Base-by-base conservation (phyloP, 2,797 vertebrate genomes). In the Aldrovandia affinis region DNA sequence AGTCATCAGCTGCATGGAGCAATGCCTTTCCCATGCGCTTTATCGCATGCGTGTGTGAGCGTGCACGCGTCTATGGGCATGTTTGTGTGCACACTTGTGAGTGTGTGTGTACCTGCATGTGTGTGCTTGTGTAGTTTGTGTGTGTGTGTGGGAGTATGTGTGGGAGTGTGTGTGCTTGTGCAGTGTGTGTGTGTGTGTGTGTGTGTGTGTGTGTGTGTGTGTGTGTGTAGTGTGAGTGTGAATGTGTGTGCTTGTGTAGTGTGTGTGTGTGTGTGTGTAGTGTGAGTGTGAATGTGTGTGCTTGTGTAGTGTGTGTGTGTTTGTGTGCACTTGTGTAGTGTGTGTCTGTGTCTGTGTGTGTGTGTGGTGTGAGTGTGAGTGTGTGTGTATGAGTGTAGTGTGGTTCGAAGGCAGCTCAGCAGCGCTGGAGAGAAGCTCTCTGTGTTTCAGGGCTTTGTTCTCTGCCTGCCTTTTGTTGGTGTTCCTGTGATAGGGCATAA, bases 31-130 rank as follows among this genome's bases (percentile, higher is more conserved):
- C 85, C 87, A 81, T n/a, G n/a, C 83, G 84, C 84, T 70, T 75
- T 93, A 92, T 91, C 95, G 95, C 94, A 95, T 30, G 20, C 47
- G 36, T 14, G 3, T 86, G 12, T 47, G 18, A 18, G 55, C 14
- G 18, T 57, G 55, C 18, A 20, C 18, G 18, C 1, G 18, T 20
- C 3, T 20, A 0, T 25, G 18, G 14, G 14, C 55, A 15, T 20
- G 3, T 3, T 0, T 20, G 12, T 20, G 18, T 20, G 18, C 18
- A 1, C 18, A 20, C 18, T 15, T 20, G 18, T 3, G 55, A 15
- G 18, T 83, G 63, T 73, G 82, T 78, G 68, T 47, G 20, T 78
- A 52, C 25, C n/a, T 47, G 36, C 1, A 22, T 39, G 80, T 33
- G 15, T 57, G 18, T 36, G 15, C 39, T 33, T 54, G 5, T 50